Evolutionary conservation across 2,888 invertebrate species (phyloP).

Genomic region (Corbicula japonica): DNA sequence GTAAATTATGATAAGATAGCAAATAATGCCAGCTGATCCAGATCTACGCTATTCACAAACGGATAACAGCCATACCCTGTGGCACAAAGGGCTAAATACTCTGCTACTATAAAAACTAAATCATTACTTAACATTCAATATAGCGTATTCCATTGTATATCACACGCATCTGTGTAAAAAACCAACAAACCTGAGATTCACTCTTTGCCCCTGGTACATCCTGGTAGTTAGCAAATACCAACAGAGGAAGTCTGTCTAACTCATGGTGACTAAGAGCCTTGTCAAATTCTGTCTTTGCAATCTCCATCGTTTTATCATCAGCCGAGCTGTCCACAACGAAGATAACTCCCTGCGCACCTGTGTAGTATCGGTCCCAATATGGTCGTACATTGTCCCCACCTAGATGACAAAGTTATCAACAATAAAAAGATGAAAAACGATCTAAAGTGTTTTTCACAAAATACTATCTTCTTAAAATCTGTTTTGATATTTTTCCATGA

Average conservation of each 20-base stretch:
- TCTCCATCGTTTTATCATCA: constrained; percentile 74
- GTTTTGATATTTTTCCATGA: too few species aligned
- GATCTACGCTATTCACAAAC: background rate
- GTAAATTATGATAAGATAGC: too few species aligned
- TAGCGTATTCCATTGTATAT: too few species aligned
- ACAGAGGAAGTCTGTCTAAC: constrained; percentile 78
- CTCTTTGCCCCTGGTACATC: constrained; percentile 79
- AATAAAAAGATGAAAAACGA: background rate
- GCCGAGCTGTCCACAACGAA: constrained; percentile 83
- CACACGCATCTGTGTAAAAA: too few species aligned
- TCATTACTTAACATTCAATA: too few species aligned
- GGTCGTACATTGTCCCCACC: constrained; percentile 83
- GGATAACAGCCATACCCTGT: background rate
- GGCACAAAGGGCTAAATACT: too few species aligned
- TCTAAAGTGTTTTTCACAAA: background rate
- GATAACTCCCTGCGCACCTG: constrained; percentile 81
- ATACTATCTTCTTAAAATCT: too few species aligned
- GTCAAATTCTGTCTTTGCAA: constrained; percentile 73
- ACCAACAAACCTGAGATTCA: constrained; percentile 76
- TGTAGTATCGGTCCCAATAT: constrained; percentile 85
- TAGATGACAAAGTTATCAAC: constrained; percentile 44
- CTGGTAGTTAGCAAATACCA: constrained; percentile 82
- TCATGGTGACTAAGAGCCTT: constrained; percentile 78
- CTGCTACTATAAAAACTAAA: too few species aligned
- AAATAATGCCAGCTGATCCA: too few species aligned